phyloP scores from a whole-genome alignment of 2,113 vertebrate genomes.

The Cottus gobio region DNA sequence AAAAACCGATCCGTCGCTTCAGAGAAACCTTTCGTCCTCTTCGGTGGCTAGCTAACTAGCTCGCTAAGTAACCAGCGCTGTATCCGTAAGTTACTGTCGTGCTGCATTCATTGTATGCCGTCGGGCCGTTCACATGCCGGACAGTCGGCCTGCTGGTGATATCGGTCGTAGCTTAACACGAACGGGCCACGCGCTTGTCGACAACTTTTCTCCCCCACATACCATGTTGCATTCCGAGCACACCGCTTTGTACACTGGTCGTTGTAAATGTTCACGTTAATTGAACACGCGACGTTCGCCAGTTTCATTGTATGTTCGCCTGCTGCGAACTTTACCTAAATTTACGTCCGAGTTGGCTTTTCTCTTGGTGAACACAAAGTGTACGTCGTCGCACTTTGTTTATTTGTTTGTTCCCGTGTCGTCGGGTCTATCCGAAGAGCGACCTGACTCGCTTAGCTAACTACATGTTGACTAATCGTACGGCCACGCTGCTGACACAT shows the following conservation, averaged over 20 bases:
- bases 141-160: constrained; percentile 8
- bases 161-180: not conserved
- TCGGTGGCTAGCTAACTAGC: constrained; percentile 12
- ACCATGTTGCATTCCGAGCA: accelerated
- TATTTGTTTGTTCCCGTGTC: not conserved
- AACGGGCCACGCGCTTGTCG: constrained; percentile 3
- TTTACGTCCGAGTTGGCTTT: constrained; percentile 38
- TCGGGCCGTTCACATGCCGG: constrained; percentile 72
- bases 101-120: constrained; percentile 59
- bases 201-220: not conserved
- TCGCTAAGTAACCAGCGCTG: constrained; percentile 35
- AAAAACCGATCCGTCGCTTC: not conserved
- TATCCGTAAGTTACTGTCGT: constrained; percentile 1
- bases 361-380: constrained; percentile 59
- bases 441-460: accelerated
- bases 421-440: accelerated
- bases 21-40: too few relatives aligned
- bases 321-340: constrained; percentile 32
- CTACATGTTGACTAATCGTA: not conserved
- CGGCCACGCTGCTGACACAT: accelerated
- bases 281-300: not conserved
- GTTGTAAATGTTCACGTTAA: not conserved
- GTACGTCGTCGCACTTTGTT: constrained; percentile 14
- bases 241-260: accelerated
- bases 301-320: constrained; percentile 20